Percentiles rank a stretch among this genome's conserved stretches.
Conservation (phyloP, 2,113 vertebrate species). For the Mirounga angustirostris region DNA sequence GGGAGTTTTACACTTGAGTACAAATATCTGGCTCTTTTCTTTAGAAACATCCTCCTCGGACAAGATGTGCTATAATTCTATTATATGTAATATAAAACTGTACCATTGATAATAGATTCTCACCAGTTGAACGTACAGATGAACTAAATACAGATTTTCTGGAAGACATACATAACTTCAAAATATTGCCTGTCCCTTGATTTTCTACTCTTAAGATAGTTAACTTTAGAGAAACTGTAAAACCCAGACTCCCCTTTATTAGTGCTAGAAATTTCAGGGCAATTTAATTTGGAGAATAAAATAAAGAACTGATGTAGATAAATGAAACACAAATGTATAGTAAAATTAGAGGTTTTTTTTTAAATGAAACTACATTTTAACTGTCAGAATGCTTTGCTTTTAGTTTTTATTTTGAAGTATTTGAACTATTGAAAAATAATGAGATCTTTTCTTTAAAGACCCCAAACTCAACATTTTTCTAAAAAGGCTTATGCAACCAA, state of each 20-base stretch:
- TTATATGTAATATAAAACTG: background rate
- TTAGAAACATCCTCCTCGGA: conserved; percentile 77
- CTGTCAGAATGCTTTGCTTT: background rate
- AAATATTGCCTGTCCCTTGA: background rate
- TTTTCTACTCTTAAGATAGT: conserved; percentile 37
- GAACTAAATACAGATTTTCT: background rate
- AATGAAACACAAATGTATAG: background rate
- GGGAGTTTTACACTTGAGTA: conserved; percentile 59
- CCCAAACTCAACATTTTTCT: conserved; percentile 28
- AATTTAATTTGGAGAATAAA: conserved; percentile 36
- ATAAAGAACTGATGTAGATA: background rate
- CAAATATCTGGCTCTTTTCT: conserved; percentile 81
- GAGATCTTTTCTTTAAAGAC: conserved; percentile 5
- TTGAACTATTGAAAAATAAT: conserved; percentile 36
- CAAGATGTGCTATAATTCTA: conserved; percentile 59
- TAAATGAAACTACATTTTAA: conserved; percentile 29
- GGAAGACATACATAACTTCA: background rate
- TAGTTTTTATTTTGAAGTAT: conserved; percentile 10
- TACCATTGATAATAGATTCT: conserved; percentile 20
- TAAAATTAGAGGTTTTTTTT: background rate
- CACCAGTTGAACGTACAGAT: conserved; percentile 16
- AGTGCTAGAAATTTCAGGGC: background rate
- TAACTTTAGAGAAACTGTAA: background rate
- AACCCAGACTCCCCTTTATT: background rate
- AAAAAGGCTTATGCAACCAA: background rate